Evolutionary conservation across 2,113 vertebrate species (phyloP), one percentile per base, ranked within the genome.

Genomic region (Cnemophilus loriae): DNA sequence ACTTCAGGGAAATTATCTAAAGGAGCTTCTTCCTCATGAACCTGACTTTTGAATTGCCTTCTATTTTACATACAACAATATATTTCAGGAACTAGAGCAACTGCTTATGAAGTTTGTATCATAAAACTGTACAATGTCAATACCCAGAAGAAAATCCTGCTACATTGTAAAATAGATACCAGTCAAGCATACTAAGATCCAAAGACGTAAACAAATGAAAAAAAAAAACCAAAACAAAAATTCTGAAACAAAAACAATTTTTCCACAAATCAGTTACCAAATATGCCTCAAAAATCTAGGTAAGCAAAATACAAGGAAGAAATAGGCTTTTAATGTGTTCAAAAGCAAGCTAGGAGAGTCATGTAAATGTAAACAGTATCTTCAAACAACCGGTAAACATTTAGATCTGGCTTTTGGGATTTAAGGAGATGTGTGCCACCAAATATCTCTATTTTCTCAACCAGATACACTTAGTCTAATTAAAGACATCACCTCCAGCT

Each of bases 401-500:
- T 56, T 47, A 91, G 39, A 68, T 55, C 23, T 52, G 35, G 27
- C 11, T 87, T 87, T 67, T 35, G 46, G 37, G 56, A 55, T 90
- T 78, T 64, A 79, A 60, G 42, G 16, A 90, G 26, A 68, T 33
- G 13, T 21, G 10, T 63, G 20, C 21, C 39, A 69, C 22, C 32
- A 93, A 84, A 41, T 18, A 19, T 37, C 24, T 50, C 24, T 49
- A 17, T 74, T 84, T 89, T 68, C 28, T 60, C 39, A 71, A 67
- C 8, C 30, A 75, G 70, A 26, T 75, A 65, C 27, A 42, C 13
- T 47, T 37, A 79, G 17, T n/a, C 32, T 57, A 69, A 77, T 53
- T 81, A 76, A 75, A 92, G 27, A 32, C 79, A 82, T n/a, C 83
- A 92, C 75, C 79, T 93, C 30, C 49, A 90, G 79, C 60, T 67